Evolutionary conservation across 2,888 invertebrate genomes (phyloP).

Genomic region (Himalopsyche japonica): DNA sequence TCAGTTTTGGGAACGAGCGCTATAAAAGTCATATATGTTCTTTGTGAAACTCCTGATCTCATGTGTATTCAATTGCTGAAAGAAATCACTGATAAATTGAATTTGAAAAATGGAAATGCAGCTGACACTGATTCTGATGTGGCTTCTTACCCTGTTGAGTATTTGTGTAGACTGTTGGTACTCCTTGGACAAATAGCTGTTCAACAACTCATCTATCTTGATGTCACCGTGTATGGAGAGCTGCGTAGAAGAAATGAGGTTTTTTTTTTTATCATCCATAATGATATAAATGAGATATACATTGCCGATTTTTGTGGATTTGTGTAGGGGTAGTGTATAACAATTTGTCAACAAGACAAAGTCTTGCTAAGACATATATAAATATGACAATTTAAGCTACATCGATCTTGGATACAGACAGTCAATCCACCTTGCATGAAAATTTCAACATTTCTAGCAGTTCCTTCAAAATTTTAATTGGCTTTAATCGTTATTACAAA

Average conservation of each 20-base stretch:
- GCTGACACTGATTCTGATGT: conserved; percentile 47
- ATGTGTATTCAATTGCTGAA: conserved; percentile 56
- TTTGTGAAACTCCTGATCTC: conserved; percentile 63
- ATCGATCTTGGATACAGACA: too few species aligned
- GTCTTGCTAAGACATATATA: too few species aligned
- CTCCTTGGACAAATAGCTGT: conserved; percentile 78
- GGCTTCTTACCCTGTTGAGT: conserved; percentile 48
- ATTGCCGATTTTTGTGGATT: too few species aligned
- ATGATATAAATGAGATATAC: too few species aligned
- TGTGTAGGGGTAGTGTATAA: too few species aligned
- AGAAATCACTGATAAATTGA: conserved; percentile 55
- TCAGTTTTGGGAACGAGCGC: conserved; percentile 57
- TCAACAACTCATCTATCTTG: conserved; percentile 79
- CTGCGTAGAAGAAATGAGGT: conserved; percentile 61
- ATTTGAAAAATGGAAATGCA: conserved; percentile 43
- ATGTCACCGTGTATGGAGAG: conserved; percentile 82
- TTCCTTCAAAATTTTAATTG: too few species aligned
- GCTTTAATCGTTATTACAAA: too few species aligned
- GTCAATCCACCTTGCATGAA: too few species aligned
- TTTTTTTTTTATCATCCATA: too few species aligned
- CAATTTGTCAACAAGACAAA: too few species aligned
- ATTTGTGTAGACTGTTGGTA: conserved; percentile 60
- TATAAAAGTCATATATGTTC: conserved; percentile 60
- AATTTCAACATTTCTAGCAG: too few species aligned
- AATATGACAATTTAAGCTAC: too few species aligned